These are phyloP conservation scores for Rhadina sibilatrix DNA, from an alignment of 2,113 vertebrate genomes.

Conservation along the genomic window DNA sequence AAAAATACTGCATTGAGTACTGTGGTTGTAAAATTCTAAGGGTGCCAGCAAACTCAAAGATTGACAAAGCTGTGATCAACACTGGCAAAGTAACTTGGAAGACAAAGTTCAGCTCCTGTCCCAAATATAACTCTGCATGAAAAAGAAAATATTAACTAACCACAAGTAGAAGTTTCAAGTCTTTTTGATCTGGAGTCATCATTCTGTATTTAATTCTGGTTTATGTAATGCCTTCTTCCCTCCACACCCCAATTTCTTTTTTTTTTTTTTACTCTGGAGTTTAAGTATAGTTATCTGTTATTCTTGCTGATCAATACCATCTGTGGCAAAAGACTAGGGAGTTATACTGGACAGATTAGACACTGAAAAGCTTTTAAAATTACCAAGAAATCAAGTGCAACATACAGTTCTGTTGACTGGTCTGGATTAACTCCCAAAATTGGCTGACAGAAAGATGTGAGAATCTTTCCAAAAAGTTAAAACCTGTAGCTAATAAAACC, in stretches of 20 bases:
- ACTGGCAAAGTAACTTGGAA: background rate
- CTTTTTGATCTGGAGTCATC: slow-evolving; percentile 5
- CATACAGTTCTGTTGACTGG: background rate
- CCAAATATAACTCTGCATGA: background rate
- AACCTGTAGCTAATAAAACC: slow-evolving; percentile 43
- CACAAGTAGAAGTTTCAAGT: background rate
- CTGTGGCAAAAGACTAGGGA: background rate
- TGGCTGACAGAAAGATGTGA: slow-evolving; percentile 13
- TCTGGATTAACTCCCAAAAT: slow-evolving; percentile 24
- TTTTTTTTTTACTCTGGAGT: background rate
- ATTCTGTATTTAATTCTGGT: background rate
- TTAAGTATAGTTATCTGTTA: background rate
- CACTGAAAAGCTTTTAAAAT: background rate
- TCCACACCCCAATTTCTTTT: background rate
- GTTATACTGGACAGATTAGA: background rate
- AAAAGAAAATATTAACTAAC: slow-evolving; percentile 10
- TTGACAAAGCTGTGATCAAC: background rate
- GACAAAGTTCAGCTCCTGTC: background rate
- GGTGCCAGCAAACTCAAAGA: background rate
- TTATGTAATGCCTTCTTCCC: background rate
- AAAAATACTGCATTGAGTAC: background rate
- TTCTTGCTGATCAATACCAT: slow-evolving; percentile 17
- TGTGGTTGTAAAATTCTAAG: background rate
- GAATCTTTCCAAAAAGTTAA: slow-evolving; percentile 32
- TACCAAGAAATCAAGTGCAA: slow-evolving; percentile 13